Conservation (phyloP, 2,113 vertebrate genomes). For the Myiozetetes cayanensis region DNA sequence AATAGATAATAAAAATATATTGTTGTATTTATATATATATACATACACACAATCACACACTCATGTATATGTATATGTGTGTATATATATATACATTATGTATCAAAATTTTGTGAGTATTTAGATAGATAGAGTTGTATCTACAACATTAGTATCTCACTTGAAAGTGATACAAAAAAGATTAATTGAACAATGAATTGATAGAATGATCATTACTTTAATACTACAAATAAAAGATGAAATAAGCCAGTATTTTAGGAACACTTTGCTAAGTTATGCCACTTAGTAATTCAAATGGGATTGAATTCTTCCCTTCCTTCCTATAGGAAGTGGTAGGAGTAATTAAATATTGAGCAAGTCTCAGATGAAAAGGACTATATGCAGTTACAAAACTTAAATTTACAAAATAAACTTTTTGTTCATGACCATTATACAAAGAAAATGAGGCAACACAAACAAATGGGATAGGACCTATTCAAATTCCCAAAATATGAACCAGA, state of each 20-base stretch:
- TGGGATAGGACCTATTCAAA: neutral
- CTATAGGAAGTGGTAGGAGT: neutral
- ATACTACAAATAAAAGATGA: neutral
- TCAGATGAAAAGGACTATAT: neutral
- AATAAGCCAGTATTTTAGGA: neutral
- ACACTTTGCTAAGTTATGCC: neutral
- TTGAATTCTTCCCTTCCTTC: neutral
- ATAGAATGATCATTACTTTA: neutral
- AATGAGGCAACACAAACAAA: neutral
- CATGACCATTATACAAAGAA: neutral
- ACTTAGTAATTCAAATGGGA: neutral
- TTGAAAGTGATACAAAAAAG: neutral
- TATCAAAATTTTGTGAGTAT: neutral
- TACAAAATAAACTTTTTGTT: neutral
- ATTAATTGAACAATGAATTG: neutral
- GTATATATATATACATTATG: fast-evolving
- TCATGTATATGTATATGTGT: neutral
- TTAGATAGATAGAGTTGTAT: neutral
- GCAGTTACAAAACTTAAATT: neutral
- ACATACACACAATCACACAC: neutral
- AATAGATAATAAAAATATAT: neutral
- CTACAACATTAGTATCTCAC: neutral
- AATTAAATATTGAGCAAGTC: neutral
- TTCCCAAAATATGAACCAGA: neutral
- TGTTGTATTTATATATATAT: neutral